Base-by-base conservation (phyloP, 2,888 invertebrate species). In the Chrysodeixis includens region DNA sequence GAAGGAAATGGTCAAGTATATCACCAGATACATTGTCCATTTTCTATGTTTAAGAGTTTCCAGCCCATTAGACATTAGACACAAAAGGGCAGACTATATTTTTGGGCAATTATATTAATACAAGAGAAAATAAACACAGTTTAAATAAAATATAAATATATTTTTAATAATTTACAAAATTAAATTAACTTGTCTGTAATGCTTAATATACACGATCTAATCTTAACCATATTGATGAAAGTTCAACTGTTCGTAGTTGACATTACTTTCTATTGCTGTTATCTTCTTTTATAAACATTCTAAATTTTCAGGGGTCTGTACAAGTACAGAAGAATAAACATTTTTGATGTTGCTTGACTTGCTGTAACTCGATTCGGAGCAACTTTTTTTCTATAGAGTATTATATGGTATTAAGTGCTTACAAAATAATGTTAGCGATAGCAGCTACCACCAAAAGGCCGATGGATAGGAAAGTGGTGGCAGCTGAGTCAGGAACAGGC, bases 341-440 rank as follows among this genome's bases (percentile, higher is more conserved):
- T n/a, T 40, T 40, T n/a, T n/a, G n/a, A n/a, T 4, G n/a, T n/a
- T n/a, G 7, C 10, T 12, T 40, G 40, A 40, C n/a, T 40, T 40
- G 32, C 10, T 32, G 10, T 12, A 32, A 32, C 35, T 35, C 14
- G 12, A 3, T 35, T 35, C 35, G 12, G n/a, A n/a, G n/a, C 14
- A 6, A 35, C 35, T 35, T 35, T 35, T 9, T 12, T 14, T 3
- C n/a, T 40, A 40, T 40, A 6, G 40, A 26, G 49, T 8, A 10
- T 49, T 18, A 0, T n/a, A 16, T 46, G 32, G 14, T 56, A 18
- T 40, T 22, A 26, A 10, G 30, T 51, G 30, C 59, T 84, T 85
- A 92, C n/a, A 87, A 62, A 46, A 90, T 56, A 71, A 88, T 53
- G 40, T 88, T 88, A n/a, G 79, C 79, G 30, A 86, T 55, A 44